A percentile compares a stretch with the other conserved stretches of the same genome.
Conservation (phyloP, 2,888 invertebrate species). For the Apantesis nais region DNA sequence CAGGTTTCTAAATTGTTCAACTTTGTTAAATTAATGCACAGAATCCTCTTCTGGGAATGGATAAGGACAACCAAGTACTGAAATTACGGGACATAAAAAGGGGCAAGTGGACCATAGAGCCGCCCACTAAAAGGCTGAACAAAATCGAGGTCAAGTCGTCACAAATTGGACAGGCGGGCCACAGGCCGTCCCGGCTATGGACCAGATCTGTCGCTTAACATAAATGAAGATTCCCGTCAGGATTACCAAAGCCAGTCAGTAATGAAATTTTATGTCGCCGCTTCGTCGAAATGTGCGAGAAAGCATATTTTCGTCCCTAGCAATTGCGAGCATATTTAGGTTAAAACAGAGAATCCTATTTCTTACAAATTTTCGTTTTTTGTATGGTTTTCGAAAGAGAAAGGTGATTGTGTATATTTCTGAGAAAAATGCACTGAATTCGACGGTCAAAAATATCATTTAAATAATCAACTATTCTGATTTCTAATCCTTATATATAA, state of each 20-base stretch:
- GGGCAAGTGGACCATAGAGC: conserved; percentile 35
- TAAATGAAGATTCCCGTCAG: conserved; percentile 52
- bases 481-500: neutral
- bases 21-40: neutral
- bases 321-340: conserved; percentile 23
- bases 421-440: no score
- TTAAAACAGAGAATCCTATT: conserved; percentile 19
- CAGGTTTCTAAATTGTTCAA: neutral
- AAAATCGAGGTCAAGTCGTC: conserved; percentile 57
- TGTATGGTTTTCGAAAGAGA: neutral
- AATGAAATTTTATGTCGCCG: conserved; percentile 53
- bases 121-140: conserved; percentile 56
- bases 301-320: conserved; percentile 29
- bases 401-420: no score
- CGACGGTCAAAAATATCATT: no score
- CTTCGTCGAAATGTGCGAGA: conserved; percentile 32
- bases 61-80: conserved; percentile 28
- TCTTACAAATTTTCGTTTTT: neutral
- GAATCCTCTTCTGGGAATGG: neutral
- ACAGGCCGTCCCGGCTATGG: conserved; percentile 36
- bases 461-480: neutral
- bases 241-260: conserved; percentile 43
- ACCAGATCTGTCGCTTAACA: conserved; percentile 48
- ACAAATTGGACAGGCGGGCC: conserved; percentile 58
- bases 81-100: conserved; percentile 38